Base-by-base conservation (phyloP, 2,113 vertebrate species). In the Festucalex cinctus region DNA sequence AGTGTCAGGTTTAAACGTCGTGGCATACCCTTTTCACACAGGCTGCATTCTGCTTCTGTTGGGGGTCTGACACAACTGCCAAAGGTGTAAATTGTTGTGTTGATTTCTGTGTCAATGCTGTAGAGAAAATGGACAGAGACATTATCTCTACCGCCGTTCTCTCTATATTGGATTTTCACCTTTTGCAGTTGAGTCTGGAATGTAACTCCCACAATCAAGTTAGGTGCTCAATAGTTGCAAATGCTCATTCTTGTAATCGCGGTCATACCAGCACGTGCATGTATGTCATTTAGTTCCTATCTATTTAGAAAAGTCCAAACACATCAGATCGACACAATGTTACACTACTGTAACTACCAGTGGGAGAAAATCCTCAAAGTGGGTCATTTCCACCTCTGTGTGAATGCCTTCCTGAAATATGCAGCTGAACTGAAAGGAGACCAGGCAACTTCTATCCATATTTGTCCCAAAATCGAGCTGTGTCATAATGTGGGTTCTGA, bases 321-420 rank as follows among this genome's bases (percentile, higher is more conserved):
- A 56, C 44, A 14, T 63, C 73, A 58, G 39, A 46, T 65, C 73
- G 51, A 19, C 63, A 43, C 36, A 60, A 71, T 63, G 24, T 43
- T 58, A 44, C 49, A 70, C 49, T 57, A 14, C 65, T 66, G 57
- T 71, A 59, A 36, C 67, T 74, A 43, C 39, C n/a, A 24, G 61
- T 69, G 62, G 24, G 66, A 65, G 58, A 84, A 81, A 81, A 73
- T 20, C 68, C 46, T 60, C 69, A 74, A 86, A 87, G 79, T 90
- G 82, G 83, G 84, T 87, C 87, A 86, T 60, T 73, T 80, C 74
- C 76, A 73, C 73, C 71, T 81, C 77, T 85, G 69, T 17, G 36
- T 77, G 64, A 85, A 79, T 73, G 76, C 75, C 79, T 85, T 58
- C 39, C 70, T 87, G 66, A 81, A 89, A 85, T 84, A 88, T 86